Percentiles rank a stretch among this genome's conserved stretches.
Evolutionary conservation across 2,888 invertebrate genomes (phyloP).

Genomic region (Leucozona laternaria): DNA sequence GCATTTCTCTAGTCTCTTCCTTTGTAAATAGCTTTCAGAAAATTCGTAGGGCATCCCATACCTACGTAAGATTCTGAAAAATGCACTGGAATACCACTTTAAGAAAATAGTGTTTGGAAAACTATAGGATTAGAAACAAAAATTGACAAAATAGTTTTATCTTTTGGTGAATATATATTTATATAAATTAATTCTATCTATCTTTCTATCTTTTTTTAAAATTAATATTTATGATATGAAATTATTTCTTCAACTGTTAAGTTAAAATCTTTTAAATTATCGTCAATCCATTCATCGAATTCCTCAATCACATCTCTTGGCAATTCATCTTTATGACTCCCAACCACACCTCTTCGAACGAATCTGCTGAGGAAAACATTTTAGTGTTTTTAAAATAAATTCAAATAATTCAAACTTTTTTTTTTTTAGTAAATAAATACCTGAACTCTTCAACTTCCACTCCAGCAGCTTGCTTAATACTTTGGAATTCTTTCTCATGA

Average conservation of each 20-base stretch:
- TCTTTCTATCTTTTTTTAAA: background rate
- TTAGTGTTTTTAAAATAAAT: background rate
- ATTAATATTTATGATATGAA: constrained; percentile 79
- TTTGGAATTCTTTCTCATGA: constrained; percentile 80
- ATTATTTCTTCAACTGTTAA: constrained; percentile 79
- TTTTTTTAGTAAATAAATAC: constrained; percentile 58
- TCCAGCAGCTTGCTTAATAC: constrained; percentile 81
- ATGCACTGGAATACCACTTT: too few species aligned
- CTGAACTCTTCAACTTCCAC: constrained; percentile 81
- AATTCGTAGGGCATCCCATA: too few species aligned
- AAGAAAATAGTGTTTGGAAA: too few species aligned
- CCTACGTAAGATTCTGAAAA: too few species aligned
- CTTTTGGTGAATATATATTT: background rate
- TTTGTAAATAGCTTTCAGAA: too few species aligned
- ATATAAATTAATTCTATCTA: constrained; percentile 6
- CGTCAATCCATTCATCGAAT: constrained; percentile 81
- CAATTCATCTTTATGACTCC: constrained; percentile 82
- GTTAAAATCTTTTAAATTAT: constrained; percentile 78
- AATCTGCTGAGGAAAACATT: constrained; percentile 76
- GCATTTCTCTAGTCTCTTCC: too few species aligned
- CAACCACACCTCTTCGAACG: constrained; percentile 82
- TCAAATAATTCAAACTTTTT: background rate
- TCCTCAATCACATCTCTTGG: constrained; percentile 78
- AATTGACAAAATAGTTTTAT: background rate
- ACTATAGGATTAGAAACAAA: too few species aligned